phyloP scores from a whole-genome alignment of 2,797 vertebrate species.

The Pogoniulus pusillus region DNA sequence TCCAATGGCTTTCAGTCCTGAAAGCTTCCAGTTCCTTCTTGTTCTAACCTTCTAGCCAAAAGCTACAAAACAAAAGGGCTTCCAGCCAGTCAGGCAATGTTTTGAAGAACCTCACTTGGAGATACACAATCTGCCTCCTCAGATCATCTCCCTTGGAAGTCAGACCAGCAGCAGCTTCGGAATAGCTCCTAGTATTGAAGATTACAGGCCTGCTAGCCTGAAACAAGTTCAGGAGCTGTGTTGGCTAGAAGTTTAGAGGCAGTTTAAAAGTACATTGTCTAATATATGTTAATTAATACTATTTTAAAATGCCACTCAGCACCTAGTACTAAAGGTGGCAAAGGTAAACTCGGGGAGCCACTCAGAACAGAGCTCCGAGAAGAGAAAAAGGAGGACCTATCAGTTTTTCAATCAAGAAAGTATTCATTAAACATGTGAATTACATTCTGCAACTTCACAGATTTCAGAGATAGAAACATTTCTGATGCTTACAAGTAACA shows the following conservation, averaged over 20 bases:
- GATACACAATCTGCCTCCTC: neutral
- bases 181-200: neutral
- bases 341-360: neutral
- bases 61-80: neutral
- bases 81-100: neutral
- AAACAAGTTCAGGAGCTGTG: neutral
- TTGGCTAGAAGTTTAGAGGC: neutral
- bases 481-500: neutral
- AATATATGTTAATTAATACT: neutral
- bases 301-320: neutral
- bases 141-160: neutral
- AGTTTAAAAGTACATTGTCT: neutral
- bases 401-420: neutral
- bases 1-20: neutral
- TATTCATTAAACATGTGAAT: neutral
- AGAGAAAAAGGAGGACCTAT: neutral
- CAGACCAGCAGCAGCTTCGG: neutral
- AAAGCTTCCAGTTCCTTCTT: slow-evolving; percentile 1
- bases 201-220: neutral
- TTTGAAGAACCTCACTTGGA: neutral
- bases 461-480: neutral
- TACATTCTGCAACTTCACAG: neutral
- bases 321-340: neutral
- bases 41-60: neutral
- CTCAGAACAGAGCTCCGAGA: neutral